Evolutionary conservation across 2,888 invertebrate species (phyloP), one percentile per base, ranked within the genome.

Genomic region (Drosophila mercatorum): DNA sequence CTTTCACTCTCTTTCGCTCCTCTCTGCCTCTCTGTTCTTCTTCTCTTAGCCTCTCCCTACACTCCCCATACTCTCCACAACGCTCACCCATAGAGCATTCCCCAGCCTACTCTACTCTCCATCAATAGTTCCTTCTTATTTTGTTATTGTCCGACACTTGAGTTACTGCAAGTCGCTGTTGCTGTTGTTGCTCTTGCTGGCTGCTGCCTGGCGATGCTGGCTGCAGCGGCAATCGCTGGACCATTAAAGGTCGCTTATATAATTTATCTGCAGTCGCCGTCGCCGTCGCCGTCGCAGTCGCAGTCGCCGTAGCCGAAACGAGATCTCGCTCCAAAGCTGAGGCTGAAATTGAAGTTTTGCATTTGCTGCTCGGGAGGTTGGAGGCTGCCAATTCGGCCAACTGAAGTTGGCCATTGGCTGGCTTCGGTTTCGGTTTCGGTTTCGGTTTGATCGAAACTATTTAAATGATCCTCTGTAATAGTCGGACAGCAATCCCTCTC

Each of bases 221-320:
- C 60, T 51, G 60, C 47, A 56, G 78, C 74, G 71, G 72, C 77
- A 90, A 80, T 89, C 79, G 84, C 91, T 91, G 91, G 91, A 90
- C 90, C 91, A 91, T 90, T 91, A 90, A 91, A 91, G 91, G 91
- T 91, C 91, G 90, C 83, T 90, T 81, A 85, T 85, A 81, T 84
- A 83, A 80, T 84, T 80, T 84, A 78, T 84, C 82, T 79, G 72
- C 75, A 71, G 72, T 64, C 43, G 83, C 73, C 68, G 75, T 67
- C 67, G 72, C 59, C 31, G 66, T 38, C 38, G 55, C 34, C 10
- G 53, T 53, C 43, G 83, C 73, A 68, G 75, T 67, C 67, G 72
- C 59, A 36, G 66, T 38, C 38, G 55, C 34, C 10, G 53, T 53
- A 34, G 49, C 55, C 68, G 55, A 66, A 68, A 68, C 67, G 38